Evolutionary conservation across 2,888 invertebrate species (phyloP).

Genomic region (Caenorhabditis sp.): DNA sequence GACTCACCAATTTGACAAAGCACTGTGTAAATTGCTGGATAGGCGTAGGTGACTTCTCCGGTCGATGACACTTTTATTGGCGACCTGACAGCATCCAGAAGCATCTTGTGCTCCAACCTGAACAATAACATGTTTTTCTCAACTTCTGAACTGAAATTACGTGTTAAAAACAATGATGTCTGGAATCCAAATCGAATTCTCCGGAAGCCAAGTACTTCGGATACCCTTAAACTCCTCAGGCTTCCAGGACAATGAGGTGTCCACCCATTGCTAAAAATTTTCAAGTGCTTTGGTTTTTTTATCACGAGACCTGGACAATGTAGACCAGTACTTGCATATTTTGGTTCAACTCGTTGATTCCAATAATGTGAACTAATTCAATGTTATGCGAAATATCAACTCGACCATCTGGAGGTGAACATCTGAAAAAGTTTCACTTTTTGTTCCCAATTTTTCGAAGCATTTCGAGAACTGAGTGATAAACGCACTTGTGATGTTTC

Average conservation of each 20-base stretch:
- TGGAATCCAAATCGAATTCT: constrained; percentile 91
- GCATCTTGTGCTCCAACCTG: constrained; percentile 74
- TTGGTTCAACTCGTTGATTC: constrained; percentile 75
- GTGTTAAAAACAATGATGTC: constrained; percentile 93
- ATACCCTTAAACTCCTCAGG: constrained; percentile 91
- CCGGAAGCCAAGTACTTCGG: constrained; percentile 90
- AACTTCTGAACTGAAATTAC: constrained; percentile 86
- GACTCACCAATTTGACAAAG: constrained; percentile 73
- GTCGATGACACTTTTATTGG: constrained; percentile 71
- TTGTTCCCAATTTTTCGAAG: background rate
- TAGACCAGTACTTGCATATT: constrained; percentile 77
- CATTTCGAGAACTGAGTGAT: constrained; percentile 19
- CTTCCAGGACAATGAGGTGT: constrained; percentile 91
- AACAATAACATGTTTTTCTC: too few species aligned
- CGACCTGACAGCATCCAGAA: constrained; percentile 73
- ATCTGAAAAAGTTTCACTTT: constrained; percentile 43
- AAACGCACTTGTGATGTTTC: constrained; percentile 72
- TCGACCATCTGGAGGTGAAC: constrained; percentile 76
- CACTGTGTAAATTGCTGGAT: constrained; percentile 77
- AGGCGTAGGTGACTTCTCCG: constrained; percentile 74
- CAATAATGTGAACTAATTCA: constrained; percentile 75
- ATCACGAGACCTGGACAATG: constrained; percentile 76
- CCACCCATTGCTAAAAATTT: constrained; percentile 88
- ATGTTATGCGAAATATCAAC: constrained; percentile 75
- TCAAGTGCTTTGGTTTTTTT: too few species aligned